Base-by-base conservation (phyloP, 1,140 invertebrate species). In the Andrena cerasifolii region DNA sequence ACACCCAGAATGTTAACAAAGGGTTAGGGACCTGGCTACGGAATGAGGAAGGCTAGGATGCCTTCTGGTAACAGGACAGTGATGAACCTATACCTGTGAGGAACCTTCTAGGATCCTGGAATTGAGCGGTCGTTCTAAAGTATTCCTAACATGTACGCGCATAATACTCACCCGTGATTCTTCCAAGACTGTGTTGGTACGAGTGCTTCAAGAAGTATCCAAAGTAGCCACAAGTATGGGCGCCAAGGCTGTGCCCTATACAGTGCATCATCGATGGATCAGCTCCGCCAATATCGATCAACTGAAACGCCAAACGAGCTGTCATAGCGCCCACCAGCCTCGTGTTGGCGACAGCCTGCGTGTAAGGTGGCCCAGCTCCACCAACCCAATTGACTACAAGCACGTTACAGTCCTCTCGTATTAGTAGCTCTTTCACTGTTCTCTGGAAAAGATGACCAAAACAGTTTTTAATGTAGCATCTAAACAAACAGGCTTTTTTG, bases 321-420 rank as follows among this genome's bases (percentile, higher is more conserved):
- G 96, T 95, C 87, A 98, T 96, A 0, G 95, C 95, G 1, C 97
- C 97, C 12, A 98, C 95, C 1, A 98, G 91, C 65, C 97, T 93
- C n/a, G 97, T 97, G 88, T 98, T 98, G 0, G 97, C 97, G 1
- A 97, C 97, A 0, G 97, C 97, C 90, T 98, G 97, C 0, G 96
- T 96, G 87, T 98, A 98, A 0, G 97, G 97, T 1, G 97, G 97
- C 66, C 95, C 95, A 0, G 97, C 96, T 0, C 97, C 98, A 45
- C 93, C 94, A 47, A 96, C 94, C 98, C 98, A 98, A 86, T 98
- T 97, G 0, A 98, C 94, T 0, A 96, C 92, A 14, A 97, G 93
- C 0, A 98, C 96, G 51, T 96, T 97, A 56, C 94, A 94, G 56
- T 95, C 94, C 65, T 95, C 94, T 56, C 95, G 93, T 0, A 93